A percentile compares a stretch with the other conserved stretches of the same genome.
These are phyloP conservation scores for Gracilinanus agilis DNA, from an alignment of 2,113 vertebrate genomes.

Conservation along the genomic window DNA sequence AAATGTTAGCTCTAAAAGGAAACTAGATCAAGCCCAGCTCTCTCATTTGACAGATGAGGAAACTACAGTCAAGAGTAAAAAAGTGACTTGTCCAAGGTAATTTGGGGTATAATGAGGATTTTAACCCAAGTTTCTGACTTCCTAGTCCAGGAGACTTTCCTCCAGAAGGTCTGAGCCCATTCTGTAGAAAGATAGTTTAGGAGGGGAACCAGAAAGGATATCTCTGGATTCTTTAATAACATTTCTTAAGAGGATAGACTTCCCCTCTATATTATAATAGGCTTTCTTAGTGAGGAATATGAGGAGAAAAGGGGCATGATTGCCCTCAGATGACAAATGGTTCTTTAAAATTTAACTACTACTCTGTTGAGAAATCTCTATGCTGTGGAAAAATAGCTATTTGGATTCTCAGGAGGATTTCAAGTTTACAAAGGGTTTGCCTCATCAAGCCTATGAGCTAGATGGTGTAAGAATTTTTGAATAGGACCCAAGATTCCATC, in stretches of 20 bases:
- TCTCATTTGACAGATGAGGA: not conserved
- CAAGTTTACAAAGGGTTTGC: not conserved
- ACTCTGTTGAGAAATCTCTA: not conserved
- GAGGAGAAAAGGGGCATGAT: not conserved
- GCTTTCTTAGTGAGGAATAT: not conserved
- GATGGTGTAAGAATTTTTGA: not conserved
- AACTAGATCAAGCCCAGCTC: not conserved
- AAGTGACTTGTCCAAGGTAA: not conserved
- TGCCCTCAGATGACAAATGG: not conserved
- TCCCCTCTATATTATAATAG: not conserved
- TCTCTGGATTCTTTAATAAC: not conserved
- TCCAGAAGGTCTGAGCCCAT: not conserved
- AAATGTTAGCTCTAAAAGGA: not conserved
- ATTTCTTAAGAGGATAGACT: not conserved
- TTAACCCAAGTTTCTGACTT: not conserved
- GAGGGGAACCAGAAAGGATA: not conserved
- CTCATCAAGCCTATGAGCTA: not conserved
- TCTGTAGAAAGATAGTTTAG: not conserved
- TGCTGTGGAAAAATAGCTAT: not conserved
- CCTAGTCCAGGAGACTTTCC: not conserved
- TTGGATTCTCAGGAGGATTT: not conserved
- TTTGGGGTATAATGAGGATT: not conserved
- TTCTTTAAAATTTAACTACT: slow-evolving; percentile 7
- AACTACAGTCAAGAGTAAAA: not conserved
- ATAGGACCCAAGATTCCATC: not conserved